Percentiles rank a stretch among this genome's conserved stretches.
These are phyloP conservation scores for Synchiropus splendidus DNA, from an alignment of 2,113 vertebrate species.

Conservation along the genomic window DNA sequence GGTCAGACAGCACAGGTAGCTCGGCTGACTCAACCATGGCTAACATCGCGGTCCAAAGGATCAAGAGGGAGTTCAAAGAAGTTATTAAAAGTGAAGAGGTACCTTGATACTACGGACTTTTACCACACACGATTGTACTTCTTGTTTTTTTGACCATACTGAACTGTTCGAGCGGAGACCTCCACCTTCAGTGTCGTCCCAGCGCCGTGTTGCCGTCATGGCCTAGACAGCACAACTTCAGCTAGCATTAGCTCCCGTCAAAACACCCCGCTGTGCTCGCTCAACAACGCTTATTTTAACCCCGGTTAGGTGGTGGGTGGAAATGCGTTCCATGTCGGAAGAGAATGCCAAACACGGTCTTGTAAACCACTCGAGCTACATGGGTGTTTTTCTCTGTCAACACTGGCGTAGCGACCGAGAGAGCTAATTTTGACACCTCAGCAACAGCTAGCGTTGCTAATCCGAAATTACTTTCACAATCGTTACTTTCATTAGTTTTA, in stretches of 20 bases:
- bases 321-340: too few species aligned
- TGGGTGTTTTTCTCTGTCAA: too few species aligned
- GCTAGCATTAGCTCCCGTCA: constrained; percentile 31
- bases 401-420: constrained; percentile 3
- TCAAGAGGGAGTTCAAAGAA: constrained; percentile 99
- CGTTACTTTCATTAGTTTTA: too few species aligned
- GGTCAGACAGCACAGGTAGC: constrained; percentile 22
- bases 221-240: constrained; percentile 36
- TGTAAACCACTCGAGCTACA: too few species aligned
- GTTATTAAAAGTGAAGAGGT: constrained; percentile 99
- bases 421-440: constrained; percentile 24
- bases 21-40: constrained; percentile 74
- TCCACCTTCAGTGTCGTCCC: too few species aligned
- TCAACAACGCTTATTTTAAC: background rate
- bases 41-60: constrained; percentile 96
- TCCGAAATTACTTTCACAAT: background rate
- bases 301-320: background rate
- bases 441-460: constrained; percentile 34
- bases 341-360: too few species aligned
- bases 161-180: too few species aligned
- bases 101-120: constrained; percentile 30
- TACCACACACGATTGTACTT: too few species aligned
- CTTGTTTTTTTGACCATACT: too few species aligned
- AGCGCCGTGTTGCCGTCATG: constrained; percentile 6
- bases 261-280: background rate